Percentiles rank a stretch among this genome's conserved stretches.
Conservation (phyloP, 2,888 invertebrate genomes). For the Drosophila ochracea region DNA sequence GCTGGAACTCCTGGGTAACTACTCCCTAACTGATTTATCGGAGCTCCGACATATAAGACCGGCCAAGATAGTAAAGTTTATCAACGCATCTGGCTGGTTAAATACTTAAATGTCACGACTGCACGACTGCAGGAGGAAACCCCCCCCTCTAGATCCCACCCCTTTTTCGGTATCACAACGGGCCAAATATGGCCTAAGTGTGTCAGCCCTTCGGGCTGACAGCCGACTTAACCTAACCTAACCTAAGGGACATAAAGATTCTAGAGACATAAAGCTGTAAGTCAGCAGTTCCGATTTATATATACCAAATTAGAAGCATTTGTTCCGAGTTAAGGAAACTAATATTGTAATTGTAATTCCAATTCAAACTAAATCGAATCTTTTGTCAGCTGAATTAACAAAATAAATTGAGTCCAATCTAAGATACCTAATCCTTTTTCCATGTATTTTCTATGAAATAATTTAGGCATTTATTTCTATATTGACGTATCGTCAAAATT, state of each 20-base stretch:
- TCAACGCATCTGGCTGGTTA: no score
- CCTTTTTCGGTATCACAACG: no score
- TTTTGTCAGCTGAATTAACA: not conserved
- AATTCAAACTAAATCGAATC: not conserved
- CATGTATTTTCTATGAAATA: not conserved
- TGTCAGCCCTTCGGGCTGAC: no score
- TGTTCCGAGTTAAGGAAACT: not conserved
- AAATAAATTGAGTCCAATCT: not conserved
- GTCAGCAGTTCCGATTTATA: not conserved
- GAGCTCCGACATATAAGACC: no score
- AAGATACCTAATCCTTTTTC: not conserved
- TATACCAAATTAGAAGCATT: not conserved
- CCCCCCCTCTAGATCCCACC: no score
- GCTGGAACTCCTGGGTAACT: no score
- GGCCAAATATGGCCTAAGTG: no score
- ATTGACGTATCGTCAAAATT: not conserved
- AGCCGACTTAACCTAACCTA: no score
- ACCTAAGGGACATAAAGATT: not conserved
- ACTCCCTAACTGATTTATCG: no score
- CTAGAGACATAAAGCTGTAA: not conserved
- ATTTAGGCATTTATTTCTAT: not conserved
- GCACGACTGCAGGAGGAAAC: no score
- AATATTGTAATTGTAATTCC: not conserved
- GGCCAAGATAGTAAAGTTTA: no score
- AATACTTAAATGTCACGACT: no score